phyloP scores from a whole-genome alignment of 2,113 vertebrate genomes.

The Reinhardtius hippoglossoides region DNA sequence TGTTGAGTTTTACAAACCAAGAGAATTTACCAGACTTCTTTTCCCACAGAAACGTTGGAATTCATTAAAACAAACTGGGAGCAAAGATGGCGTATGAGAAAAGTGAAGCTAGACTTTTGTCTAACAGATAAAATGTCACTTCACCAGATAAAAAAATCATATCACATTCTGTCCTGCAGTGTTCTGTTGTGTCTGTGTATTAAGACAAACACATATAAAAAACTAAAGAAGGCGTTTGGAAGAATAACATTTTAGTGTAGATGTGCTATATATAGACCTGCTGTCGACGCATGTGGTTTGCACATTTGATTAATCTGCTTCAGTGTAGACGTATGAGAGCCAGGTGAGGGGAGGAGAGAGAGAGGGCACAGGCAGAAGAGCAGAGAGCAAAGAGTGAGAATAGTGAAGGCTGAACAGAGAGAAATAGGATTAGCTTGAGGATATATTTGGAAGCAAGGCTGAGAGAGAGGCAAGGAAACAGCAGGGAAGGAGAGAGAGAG shows the following conservation, averaged over 20 bases:
- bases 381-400: background rate
- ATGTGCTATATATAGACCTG: background rate
- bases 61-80: background rate
- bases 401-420: constrained; percentile 23
- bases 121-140: background rate
- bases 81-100: background rate
- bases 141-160: background rate
- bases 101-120: no score
- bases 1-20: no score
- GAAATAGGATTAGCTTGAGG: constrained; percentile 39
- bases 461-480: constrained; percentile 16
- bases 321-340: background rate
- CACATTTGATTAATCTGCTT: background rate
- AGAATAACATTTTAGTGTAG: background rate
- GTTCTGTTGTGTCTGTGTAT: background rate
- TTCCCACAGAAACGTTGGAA: background rate
- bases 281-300: background rate
- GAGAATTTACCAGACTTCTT: background rate
- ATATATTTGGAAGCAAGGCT: constrained; percentile 17
- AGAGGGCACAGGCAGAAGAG: constrained; percentile 4
- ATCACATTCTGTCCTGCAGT: background rate
- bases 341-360: background rate
- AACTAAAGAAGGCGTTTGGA: no score
- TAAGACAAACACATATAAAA: background rate
- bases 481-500: background rate